phyloP scores from a whole-genome alignment of 1,140 invertebrate species.

The Camponotus floridanus region DNA sequence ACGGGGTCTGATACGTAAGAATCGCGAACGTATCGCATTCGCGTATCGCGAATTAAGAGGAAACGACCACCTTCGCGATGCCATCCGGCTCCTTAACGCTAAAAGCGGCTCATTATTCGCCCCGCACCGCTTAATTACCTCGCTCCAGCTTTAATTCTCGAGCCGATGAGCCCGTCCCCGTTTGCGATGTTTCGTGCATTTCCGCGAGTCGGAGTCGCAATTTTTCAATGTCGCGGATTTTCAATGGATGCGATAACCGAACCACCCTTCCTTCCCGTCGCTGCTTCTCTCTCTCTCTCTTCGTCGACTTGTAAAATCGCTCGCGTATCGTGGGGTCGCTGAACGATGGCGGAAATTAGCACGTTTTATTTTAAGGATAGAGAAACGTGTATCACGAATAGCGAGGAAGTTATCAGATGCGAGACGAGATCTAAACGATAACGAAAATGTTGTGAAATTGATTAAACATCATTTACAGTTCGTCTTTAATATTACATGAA shows the following conservation, averaged over 20 bases:
- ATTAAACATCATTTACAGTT: neutral
- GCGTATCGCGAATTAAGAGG: slow-evolving; percentile 34
- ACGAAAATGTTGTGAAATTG: neutral
- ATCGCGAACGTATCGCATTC: neutral
- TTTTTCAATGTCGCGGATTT: slow-evolving; percentile 47
- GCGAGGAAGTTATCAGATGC: slow-evolving; percentile 27
- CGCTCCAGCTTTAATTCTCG: slow-evolving; percentile 49
- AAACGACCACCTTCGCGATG: slow-evolving; percentile 24
- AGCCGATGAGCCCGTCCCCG: slow-evolving; percentile 11
- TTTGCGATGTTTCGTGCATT: no score
- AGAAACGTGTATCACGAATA: slow-evolving; percentile 9
- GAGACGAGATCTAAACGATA: neutral
- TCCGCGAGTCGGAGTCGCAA: neutral
- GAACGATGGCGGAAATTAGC: slow-evolving; percentile 35
- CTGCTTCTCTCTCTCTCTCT: neutral
- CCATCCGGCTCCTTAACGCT: slow-evolving; percentile 61
- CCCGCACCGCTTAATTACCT: slow-evolving; percentile 56
- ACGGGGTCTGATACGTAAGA: no score
- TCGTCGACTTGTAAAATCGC: slow-evolving; percentile 35
- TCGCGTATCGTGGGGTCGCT: neutral
- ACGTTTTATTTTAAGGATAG: slow-evolving; percentile 24
- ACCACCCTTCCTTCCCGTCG: neutral
- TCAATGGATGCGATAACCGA: slow-evolving; percentile 59
- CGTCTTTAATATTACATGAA: neutral
- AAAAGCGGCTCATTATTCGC: slow-evolving; percentile 59